phyloP scores from a whole-genome alignment of 2,888 invertebrate genomes.

The Euplexia lucipara region DNA sequence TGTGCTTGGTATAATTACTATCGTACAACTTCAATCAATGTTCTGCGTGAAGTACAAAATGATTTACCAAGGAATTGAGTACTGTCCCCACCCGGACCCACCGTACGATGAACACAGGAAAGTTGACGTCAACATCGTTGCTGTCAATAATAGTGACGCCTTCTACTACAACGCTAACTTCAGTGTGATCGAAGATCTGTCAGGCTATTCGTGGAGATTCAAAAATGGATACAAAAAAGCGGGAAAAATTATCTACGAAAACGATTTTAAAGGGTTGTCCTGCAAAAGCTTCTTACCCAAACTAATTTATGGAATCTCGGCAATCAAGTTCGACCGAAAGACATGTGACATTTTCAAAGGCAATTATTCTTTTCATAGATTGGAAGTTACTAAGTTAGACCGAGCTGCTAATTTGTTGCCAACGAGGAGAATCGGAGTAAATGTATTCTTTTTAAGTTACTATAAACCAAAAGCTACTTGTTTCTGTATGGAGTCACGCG shows the following conservation, averaged over 20 bases:
- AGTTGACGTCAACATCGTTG: constrained; percentile 4
- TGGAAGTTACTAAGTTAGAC: constrained; percentile 26
- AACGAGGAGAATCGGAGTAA: constrained; percentile 27
- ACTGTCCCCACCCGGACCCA: constrained; percentile 24
- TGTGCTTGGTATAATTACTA: constrained; percentile 9
- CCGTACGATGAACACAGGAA: constrained; percentile 25
- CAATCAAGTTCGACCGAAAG: constrained; percentile 16
- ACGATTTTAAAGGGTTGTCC: constrained; percentile 33
- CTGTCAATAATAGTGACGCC: constrained; percentile 17
- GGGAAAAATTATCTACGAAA: constrained; percentile 32
- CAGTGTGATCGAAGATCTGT: constrained; percentile 25
- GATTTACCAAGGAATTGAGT: constrained; percentile 17
- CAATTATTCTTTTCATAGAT: constrained; percentile 27
- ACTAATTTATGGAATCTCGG: constrained; percentile 37
- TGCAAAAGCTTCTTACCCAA: constrained; percentile 33
- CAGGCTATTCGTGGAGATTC: constrained; percentile 32
- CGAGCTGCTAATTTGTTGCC: constrained; percentile 27
- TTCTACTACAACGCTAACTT: constrained; percentile 41
- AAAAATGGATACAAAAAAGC: constrained; percentile 39
- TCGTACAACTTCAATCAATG: constrained; percentile 13
- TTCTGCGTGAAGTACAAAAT: constrained; percentile 36
- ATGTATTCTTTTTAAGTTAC: constrained; percentile 33
- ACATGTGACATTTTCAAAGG: constrained; percentile 34
- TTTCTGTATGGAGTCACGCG: constrained; percentile 36
- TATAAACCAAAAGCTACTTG: constrained; percentile 26